Base-by-base conservation (phyloP, 2,888 invertebrate genomes). In the Perdita meconis region DNA sequence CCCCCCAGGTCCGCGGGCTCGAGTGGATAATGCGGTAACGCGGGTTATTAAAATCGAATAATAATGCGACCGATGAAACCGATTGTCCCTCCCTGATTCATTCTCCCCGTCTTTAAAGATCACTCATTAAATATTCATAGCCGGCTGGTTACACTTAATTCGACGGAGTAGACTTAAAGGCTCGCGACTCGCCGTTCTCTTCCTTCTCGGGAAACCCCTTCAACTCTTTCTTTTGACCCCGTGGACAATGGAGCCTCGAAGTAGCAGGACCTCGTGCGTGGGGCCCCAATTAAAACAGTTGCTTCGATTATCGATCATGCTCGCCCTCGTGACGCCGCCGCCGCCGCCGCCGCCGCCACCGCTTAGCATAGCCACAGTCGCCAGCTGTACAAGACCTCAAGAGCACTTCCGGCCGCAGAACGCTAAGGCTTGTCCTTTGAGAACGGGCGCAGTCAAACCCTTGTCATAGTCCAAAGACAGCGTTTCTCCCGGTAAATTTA, bases 371-470 rank as follows among this genome's bases (percentile, higher is more conserved):
- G 57, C 57, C 70, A 42, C 59, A 30, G 59, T 65, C 24, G 42
- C 60, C 55, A 61, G 73, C 26, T 64, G 56, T 26, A 44, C 30
- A 19, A 42, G 60, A 59, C 50, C 69, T 80, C 51, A 47, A 82
- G 73, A 67, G 70, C 51, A 71, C 84, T 83, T 82, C 73, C 61
- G 77, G 60, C 51, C 70, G 76, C 66, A 59, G 66, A 67, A 78
- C 65, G 66, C 75, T 75, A 55, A 59, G 47, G 59, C 57, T 65
- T 30, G 70, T 75, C 84, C 84, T 84, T 84, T 84, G 84, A 84
- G 84, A 59, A 55, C 67, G n/a, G 2, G 55, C 60, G 53, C 57
- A 82, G 74, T 67, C 74, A 72, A 80, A 68, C 74, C 80, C 80
- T 82, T 72, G 76, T 72, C 84, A 63, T 57, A 50, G 47, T 40